phyloP scores from a whole-genome alignment of 2,113 vertebrate species.

The Genyomyrus donnyi region DNA sequence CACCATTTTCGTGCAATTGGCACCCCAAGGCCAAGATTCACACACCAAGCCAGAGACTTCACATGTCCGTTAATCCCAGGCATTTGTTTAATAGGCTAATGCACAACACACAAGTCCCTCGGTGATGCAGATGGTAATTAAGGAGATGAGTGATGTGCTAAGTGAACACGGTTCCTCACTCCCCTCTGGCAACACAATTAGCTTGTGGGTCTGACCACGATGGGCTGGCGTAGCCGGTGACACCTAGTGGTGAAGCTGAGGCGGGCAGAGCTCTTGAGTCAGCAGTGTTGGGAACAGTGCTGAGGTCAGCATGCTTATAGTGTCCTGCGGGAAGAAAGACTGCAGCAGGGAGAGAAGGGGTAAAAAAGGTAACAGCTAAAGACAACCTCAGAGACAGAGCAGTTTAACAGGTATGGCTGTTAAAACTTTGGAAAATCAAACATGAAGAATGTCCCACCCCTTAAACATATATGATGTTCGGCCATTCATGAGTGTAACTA shows the following conservation, averaged over 20 bases:
- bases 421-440: neutral
- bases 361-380: neutral
- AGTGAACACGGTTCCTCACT: neutral
- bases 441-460: neutral
- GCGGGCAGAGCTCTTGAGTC: neutral
- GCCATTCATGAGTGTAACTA: neutral
- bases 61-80: neutral
- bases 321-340: neutral
- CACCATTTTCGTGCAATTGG: neutral
- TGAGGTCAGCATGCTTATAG: neutral
- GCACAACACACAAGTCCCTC: neutral
- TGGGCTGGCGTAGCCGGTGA: neutral
- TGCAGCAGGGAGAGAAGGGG: neutral
- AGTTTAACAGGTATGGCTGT: conserved; percentile 32
- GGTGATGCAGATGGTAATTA: neutral
- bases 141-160: neutral
- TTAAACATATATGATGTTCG: neutral
- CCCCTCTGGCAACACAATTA: neutral
- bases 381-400: conserved; percentile 29
- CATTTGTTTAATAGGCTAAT: neutral
- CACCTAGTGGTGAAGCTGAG: conserved; percentile 18
- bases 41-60: neutral
- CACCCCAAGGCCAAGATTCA: neutral
- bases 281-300: neutral
- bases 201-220: neutral